A percentile compares a stretch with the other conserved stretches of the same genome.
These are phyloP conservation scores for Mayetiola destructor DNA, from an alignment of 2,888 invertebrate genomes.

Conservation along the genomic window DNA sequence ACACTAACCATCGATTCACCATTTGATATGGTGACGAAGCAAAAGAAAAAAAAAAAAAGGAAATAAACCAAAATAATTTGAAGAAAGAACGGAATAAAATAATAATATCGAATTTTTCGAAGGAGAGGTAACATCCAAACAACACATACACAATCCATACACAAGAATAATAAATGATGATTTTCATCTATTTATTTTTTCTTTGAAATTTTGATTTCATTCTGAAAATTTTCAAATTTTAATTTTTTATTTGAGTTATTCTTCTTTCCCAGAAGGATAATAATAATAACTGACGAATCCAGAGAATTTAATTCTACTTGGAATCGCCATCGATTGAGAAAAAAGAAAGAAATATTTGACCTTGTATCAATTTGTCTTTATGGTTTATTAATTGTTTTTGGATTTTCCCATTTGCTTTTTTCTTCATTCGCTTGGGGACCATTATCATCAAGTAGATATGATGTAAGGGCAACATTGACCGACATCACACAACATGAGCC, in stretches of 20 bases:
- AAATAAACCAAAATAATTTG: neutral
- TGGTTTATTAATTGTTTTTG: too few species aligned
- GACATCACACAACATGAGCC: conserved; percentile 72
- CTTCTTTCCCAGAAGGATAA: too few species aligned
- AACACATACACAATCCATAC: too few species aligned
- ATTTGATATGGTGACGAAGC: neutral
- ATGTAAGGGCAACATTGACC: conserved; percentile 81
- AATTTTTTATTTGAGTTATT: too few species aligned
- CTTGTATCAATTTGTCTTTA: too few species aligned
- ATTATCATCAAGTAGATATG: conserved; percentile 80
- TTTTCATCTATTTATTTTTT: neutral
- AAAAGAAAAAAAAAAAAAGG: neutral
- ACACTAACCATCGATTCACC: neutral
- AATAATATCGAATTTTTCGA: neutral
- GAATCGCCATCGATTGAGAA: too few species aligned
- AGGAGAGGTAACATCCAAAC: neutral
- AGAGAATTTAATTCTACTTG: too few species aligned
- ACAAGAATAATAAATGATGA: neutral
- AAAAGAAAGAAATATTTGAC: too few species aligned
- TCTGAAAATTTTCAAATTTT: neutral
- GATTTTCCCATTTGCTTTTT: too few species aligned
- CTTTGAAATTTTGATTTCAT: neutral
- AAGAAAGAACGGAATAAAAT: neutral
- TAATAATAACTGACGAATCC: too few species aligned
- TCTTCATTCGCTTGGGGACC: too few species aligned